A percentile compares a stretch with the other conserved stretches of the same genome.
These are phyloP conservation scores for Ceramica pisi DNA, from an alignment of 2,888 invertebrate species.

Conservation along the genomic window DNA sequence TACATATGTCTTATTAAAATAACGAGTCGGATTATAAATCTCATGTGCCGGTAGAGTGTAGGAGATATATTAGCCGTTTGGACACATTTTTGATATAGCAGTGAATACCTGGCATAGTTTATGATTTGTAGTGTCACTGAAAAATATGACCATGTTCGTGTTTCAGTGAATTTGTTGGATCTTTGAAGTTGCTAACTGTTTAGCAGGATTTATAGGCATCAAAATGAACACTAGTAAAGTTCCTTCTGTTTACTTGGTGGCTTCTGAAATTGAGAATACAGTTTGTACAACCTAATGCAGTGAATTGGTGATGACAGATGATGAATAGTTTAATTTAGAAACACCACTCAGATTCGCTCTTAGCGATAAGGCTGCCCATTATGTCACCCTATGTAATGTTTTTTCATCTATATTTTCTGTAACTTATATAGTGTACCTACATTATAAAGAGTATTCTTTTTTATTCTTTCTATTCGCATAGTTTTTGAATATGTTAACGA, in stretches of 20 bases:
- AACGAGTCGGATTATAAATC: conserved; percentile 78
- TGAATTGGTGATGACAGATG: no score
- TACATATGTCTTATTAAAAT: conserved; percentile 73
- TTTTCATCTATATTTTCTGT: no score
- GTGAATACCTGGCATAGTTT: conserved; percentile 60
- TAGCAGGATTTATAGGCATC: conserved; percentile 6
- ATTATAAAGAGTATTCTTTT: no score
- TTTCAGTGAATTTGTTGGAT: conserved; percentile 35
- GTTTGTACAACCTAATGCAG: no score
- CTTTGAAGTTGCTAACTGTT: conserved; percentile 25
- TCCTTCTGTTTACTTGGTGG: background rate
- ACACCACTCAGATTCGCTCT: no score
- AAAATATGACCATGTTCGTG: conserved; percentile 52
- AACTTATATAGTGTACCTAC: no score
- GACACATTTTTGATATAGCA: conserved; percentile 66
- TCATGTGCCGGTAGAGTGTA: conserved; percentile 77
- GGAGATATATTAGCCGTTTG: conserved; percentile 59
- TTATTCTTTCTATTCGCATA: no score
- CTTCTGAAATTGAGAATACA: background rate
- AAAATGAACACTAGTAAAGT: background rate
- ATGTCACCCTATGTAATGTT: no score
- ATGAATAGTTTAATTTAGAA: background rate
- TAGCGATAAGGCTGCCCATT: no score
- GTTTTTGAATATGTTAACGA: no score
- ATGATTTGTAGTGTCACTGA: conserved; percentile 59